A percentile compares a stretch with the other conserved stretches of the same genome.
Evolutionary conservation across 1,140 invertebrate genomes (phyloP).

Genomic region (Euwallacea similis): DNA sequence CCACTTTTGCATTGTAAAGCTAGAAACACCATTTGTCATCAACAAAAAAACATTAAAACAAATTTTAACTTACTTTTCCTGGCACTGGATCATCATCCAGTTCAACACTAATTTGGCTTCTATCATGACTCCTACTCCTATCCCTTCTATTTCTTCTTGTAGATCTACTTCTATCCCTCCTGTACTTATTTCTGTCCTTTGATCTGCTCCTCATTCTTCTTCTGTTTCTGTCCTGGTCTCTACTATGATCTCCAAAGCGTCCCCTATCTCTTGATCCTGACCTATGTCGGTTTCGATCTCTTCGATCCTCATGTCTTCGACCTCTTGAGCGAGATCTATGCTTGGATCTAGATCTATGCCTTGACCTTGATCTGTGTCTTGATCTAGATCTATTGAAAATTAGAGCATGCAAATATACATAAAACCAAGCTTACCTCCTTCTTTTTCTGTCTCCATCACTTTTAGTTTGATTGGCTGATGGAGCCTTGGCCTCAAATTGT

Average conservation of each 20-base stretch:
- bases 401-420: not conserved
- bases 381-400: conserved; percentile 16
- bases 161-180: conserved; percentile 44
- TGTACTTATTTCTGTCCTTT: conserved; percentile 49
- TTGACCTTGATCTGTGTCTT: conserved; percentile 40
- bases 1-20: conserved; percentile 94
- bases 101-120: conserved; percentile 57
- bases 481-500: conserved; percentile 85
- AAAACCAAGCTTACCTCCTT: not conserved
- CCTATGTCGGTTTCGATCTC: conserved; percentile 35
- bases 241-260: not conserved
- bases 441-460: not conserved
- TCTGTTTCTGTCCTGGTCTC: conserved; percentile 37
- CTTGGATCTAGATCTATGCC: conserved; percentile 43
- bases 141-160: conserved; percentile 45
- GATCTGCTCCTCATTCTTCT: conserved; percentile 50
- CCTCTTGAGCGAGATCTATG: conserved; percentile 50
- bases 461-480: conserved; percentile 53
- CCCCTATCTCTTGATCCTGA: conserved; percentile 47
- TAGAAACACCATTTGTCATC: conserved; percentile 50
- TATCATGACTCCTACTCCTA: conserved; percentile 49
- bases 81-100: conserved; percentile 66
- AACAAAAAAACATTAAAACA: not conserved
- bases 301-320: conserved; percentile 46
- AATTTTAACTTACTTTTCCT: conserved; percentile 57